Percentiles rank a stretch among this genome's conserved stretches.
Conservation (phyloP, 2,113 vertebrate species). For the Scomber colias region DNA sequence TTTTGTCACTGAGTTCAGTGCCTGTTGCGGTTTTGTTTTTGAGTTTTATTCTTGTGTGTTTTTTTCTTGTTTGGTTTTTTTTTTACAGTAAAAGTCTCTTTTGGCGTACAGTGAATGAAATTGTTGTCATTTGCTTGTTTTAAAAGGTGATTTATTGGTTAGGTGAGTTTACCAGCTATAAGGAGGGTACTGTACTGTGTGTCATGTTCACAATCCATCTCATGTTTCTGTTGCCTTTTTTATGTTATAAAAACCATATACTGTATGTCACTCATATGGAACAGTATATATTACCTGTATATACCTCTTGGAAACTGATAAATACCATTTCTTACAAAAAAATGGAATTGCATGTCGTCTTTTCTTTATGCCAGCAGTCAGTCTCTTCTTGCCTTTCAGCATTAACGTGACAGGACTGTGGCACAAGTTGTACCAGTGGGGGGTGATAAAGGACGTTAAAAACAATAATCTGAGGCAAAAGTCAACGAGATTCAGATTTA, state of each 20-base stretch:
- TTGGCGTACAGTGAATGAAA: conserved; percentile 50
- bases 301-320: conserved; percentile 69
- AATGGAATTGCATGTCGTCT: not conserved
- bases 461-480: too few species aligned
- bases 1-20: conserved; percentile 37
- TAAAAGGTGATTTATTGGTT: conserved; percentile 21
- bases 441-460: too few species aligned
- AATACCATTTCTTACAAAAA: conserved; percentile 78
- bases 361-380: not conserved
- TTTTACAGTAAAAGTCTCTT: conserved; percentile 61
- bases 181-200: conserved; percentile 21
- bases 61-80: conserved; percentile 18
- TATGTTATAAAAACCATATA: conserved; percentile 35
- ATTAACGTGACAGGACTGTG: too few species aligned
- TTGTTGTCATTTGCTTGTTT: conserved; percentile 37
- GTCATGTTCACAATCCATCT: conserved; percentile 43
- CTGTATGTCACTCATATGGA: conserved; percentile 37
- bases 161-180: conserved; percentile 18
- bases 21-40: conserved; percentile 24
- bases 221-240: conserved; percentile 67
- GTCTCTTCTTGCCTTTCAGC: too few species aligned
- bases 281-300: conserved; percentile 69
- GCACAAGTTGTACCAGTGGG: too few species aligned
- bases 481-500: too few species aligned
- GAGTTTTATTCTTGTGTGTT: conserved; percentile 33